Base-by-base conservation (phyloP, 1,140 invertebrate genomes). In the Globodera ellingtonae region DNA sequence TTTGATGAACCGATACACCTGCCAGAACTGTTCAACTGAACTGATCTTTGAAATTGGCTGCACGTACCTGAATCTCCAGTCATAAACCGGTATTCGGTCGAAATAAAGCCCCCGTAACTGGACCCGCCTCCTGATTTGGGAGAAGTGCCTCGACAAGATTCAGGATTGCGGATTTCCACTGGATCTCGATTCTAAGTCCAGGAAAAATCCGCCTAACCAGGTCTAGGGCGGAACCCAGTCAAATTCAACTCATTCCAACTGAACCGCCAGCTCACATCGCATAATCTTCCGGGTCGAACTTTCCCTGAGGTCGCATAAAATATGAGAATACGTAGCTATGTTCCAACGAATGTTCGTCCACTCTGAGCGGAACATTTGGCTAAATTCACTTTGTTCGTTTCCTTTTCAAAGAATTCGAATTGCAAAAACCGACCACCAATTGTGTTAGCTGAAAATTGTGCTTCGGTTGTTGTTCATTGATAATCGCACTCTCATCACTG, bases 1-100 rank as follows among this genome's bases (percentile, higher is more conserved):
- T 79, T 94, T 92, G 85, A 98, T 91, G 90, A 98, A 95, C 90
- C 94, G 94, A 91, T 98, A 98, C 75, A 95, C 91, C 62, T 93
- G 92, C 97, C 97, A 98, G 92, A 97, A 99, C 90, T 98, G 95
- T 91, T 98, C 96, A 71, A 98, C 91, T n/a, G 91, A 91, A 70
- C 90, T 91, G 88, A 92, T 91, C 48, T 90, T 89, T 47, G 88
- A 95, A 82, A 98, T 93, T 85, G 95, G 90, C 90, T 93, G 92
- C 72, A 95, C 91, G 85, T 93, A 77, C 10, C 75, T 77, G 21
- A 24, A 9, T 52, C 50, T 52, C 50, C 13, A 52, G 5, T 52
- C 50, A 8, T 52, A 8, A 9, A 13, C 2, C 50, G 4, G 52
- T 52, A 15, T 52, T 52, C 6, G 52, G 9, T 52, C 15, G 35